phyloP scores from a whole-genome alignment of 2,113 vertebrate genomes.

The human region DNA sequence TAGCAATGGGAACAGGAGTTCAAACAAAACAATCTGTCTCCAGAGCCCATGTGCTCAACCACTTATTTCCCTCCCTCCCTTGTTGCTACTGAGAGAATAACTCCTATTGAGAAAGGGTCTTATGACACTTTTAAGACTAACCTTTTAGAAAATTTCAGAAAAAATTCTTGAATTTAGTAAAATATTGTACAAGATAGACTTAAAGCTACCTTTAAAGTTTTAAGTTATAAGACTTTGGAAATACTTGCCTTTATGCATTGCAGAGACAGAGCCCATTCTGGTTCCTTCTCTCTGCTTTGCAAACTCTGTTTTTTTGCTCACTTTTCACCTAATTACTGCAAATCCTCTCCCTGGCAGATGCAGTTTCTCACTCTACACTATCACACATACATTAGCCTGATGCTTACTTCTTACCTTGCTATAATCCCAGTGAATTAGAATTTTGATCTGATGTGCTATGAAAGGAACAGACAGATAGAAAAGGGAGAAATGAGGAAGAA shows the following conservation, averaged over 20 bases:
- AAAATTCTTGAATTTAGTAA: not conserved
- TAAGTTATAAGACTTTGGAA: not conserved
- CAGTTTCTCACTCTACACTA: not conserved
- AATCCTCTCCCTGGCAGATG: not conserved
- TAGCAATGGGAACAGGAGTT: not conserved
- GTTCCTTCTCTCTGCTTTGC: not conserved
- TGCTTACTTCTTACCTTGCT: not conserved
- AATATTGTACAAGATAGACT: not conserved
- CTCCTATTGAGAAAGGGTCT: not conserved
- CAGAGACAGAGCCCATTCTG: not conserved
- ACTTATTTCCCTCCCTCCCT: not conserved
- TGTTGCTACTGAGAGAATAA: not conserved
- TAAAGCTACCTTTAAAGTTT: not conserved
- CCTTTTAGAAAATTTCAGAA: not conserved
- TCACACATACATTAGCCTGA: not conserved
- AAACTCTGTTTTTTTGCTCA: not conserved
- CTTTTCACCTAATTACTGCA: not conserved
- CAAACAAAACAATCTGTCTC: not conserved
- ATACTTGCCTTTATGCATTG: not conserved
- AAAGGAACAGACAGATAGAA: not conserved
- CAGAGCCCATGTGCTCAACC: too few species aligned
- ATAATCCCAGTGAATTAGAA: not conserved
- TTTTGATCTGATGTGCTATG: not conserved
- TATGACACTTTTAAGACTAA: not conserved
- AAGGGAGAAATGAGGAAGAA: not conserved